phyloP scores from a whole-genome alignment of 2,113 vertebrate genomes.

The Pseudopodoces humilis region DNA sequence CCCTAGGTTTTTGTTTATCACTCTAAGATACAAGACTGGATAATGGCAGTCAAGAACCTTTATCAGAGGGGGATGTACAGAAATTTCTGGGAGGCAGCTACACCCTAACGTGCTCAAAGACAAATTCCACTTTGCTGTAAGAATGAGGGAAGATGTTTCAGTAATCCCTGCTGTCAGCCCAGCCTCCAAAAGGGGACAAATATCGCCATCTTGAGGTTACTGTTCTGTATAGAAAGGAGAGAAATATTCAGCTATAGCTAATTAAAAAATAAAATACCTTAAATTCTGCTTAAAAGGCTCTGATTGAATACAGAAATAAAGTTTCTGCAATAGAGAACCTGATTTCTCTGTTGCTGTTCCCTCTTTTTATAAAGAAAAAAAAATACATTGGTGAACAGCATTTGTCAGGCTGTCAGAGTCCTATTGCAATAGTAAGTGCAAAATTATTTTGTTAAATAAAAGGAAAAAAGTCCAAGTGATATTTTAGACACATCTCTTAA shows the following conservation, averaged over 20 bases:
- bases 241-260: neutral
- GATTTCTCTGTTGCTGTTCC: neutral
- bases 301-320: neutral
- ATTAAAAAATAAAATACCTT: neutral
- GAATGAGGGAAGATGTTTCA: neutral
- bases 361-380: neutral
- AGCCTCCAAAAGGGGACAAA: neutral
- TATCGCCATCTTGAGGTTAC: conserved; percentile 26
- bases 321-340: neutral
- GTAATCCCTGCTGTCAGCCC: neutral
- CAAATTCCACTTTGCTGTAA: neutral
- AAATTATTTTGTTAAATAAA: neutral
- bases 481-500: neutral
- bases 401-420: neutral
- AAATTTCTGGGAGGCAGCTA: neutral
- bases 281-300: neutral
- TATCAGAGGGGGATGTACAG: neutral
- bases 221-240: fast-evolving
- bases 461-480: neutral
- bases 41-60: neutral
- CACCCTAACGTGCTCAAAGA: neutral
- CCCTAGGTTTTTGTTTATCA: neutral
- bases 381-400: neutral
- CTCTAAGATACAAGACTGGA: neutral
- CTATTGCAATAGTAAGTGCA: neutral